Conservation (phyloP, 2,797 vertebrate genomes). For the Cyprinodon diabolis region DNA sequence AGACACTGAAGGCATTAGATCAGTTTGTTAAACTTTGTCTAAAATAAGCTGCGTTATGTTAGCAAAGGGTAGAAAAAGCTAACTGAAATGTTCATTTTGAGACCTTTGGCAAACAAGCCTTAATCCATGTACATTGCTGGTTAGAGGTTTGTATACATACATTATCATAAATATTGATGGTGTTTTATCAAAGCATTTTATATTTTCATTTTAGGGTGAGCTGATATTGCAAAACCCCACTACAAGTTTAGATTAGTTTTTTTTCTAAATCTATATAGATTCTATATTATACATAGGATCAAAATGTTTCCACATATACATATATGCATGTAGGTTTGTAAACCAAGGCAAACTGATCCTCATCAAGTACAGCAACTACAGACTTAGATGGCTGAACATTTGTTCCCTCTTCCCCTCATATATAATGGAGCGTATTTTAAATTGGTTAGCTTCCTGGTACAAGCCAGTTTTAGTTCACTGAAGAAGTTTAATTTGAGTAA, state of each 20-base stretch:
- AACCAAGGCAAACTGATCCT: no score
- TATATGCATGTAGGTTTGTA: background rate
- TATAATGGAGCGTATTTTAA: no score
- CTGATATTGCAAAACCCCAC: no score
- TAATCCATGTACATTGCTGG: background rate
- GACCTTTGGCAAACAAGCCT: constrained; percentile 37
- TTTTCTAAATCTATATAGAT: no score
- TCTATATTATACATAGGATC: no score
- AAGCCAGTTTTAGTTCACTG: background rate
- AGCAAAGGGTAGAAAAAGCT: constrained; percentile 38
- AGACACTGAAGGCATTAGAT: constrained; percentile 32
- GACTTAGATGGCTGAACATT: background rate
- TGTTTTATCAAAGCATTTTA: no score
- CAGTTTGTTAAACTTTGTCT: constrained; percentile 18
- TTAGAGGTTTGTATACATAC: background rate
- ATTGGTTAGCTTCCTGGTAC: background rate
- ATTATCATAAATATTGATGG: background rate
- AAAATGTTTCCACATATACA: no score
- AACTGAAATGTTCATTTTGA: constrained; percentile 46
- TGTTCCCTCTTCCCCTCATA: background rate
- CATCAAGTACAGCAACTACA: no score
- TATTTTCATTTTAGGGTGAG: no score
- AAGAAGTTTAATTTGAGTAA: background rate
- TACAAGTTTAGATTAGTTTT: no score
- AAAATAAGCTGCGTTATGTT: constrained; percentile 64